Conservation (phyloP, 2,888 invertebrate genomes). For the Schizotus pectinicornis region DNA sequence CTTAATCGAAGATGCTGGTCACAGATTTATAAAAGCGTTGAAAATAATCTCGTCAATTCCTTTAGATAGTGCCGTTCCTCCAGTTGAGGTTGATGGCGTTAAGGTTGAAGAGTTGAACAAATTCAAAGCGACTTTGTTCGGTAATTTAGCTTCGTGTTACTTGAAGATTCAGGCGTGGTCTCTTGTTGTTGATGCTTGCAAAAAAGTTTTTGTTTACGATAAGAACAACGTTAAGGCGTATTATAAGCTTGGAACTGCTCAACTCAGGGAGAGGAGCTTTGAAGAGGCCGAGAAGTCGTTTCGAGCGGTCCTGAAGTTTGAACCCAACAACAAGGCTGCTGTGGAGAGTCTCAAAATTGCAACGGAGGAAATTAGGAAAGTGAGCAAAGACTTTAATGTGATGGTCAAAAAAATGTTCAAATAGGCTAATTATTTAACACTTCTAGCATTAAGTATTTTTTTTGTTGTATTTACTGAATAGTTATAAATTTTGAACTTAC, state of each 20-base stretch:
- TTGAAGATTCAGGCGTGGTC: slow-evolving; percentile 71
- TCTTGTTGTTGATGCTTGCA: slow-evolving; percentile 68
- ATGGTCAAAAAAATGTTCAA: slow-evolving; percentile 63
- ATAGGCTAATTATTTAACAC: background rate
- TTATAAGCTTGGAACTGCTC: slow-evolving; percentile 61
- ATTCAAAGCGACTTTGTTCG: slow-evolving; percentile 73
- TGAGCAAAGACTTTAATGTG: slow-evolving; percentile 64
- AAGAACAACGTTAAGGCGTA: slow-evolving; percentile 59
- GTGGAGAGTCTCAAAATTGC: slow-evolving; percentile 65
- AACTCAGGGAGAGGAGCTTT: slow-evolving; percentile 66
- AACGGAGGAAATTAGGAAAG: slow-evolving; percentile 63
- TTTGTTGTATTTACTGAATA: background rate
- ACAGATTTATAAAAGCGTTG: slow-evolving; percentile 74
- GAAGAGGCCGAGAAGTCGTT: slow-evolving; percentile 70
- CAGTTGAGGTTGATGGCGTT: slow-evolving; percentile 61
- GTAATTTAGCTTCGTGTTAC: slow-evolving; percentile 85
- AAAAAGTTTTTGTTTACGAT: slow-evolving; percentile 56
- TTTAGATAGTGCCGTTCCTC: slow-evolving; percentile 55
- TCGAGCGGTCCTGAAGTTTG: slow-evolving; percentile 62
- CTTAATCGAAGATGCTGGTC: slow-evolving; percentile 71
- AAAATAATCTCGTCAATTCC: slow-evolving; percentile 75
- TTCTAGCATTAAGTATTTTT: background rate
- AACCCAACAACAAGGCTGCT: slow-evolving; percentile 71
- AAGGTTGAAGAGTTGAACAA: slow-evolving; percentile 61
- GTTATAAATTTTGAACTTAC: background rate